Evolutionary conservation across 2,888 invertebrate species (phyloP).

Genomic region (Dorcus parallelipipedus): DNA sequence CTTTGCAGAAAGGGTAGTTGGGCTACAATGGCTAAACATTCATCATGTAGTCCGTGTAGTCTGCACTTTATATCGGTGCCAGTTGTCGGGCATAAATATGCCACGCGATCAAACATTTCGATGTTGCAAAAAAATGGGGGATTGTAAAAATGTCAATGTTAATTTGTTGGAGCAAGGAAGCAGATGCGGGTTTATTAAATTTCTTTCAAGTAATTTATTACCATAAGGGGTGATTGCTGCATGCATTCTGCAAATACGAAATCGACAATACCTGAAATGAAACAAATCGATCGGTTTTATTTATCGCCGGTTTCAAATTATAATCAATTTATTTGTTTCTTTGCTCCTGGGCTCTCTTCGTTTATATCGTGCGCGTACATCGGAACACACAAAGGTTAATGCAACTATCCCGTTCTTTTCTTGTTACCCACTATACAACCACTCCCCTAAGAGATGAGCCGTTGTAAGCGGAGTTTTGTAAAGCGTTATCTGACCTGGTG

Average conservation of each 20-base stretch:
- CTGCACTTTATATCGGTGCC: conserved; percentile 34
- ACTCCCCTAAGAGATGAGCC: conserved; percentile 25
- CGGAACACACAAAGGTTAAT: no score
- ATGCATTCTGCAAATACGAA: not conserved
- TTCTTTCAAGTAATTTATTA: conserved; percentile 31
- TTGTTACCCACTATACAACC: conserved; percentile 1
- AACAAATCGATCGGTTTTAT: no score
- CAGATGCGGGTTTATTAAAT: conserved; percentile 45
- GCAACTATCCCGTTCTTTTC: no score
- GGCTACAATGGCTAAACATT: conserved; percentile 43
- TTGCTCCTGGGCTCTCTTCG: no score
- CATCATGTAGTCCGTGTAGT: conserved; percentile 35
- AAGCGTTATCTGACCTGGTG: conserved; percentile 27
- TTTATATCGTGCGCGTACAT: no score
- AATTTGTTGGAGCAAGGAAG: conserved; percentile 46
- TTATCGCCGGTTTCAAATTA: no score
- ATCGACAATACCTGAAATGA: no score
- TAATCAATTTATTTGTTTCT: no score
- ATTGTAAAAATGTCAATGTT: conserved; percentile 47
- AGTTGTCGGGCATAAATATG: conserved; percentile 49
- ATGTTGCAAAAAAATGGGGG: conserved; percentile 40
- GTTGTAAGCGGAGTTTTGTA: conserved; percentile 24
- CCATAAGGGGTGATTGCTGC: conserved; percentile 15
- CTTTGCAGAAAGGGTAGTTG: conserved; percentile 42
- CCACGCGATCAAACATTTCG: conserved; percentile 39